Evolutionary conservation across 2,888 invertebrate genomes (phyloP).

Genomic region (Andricus curvator): DNA sequence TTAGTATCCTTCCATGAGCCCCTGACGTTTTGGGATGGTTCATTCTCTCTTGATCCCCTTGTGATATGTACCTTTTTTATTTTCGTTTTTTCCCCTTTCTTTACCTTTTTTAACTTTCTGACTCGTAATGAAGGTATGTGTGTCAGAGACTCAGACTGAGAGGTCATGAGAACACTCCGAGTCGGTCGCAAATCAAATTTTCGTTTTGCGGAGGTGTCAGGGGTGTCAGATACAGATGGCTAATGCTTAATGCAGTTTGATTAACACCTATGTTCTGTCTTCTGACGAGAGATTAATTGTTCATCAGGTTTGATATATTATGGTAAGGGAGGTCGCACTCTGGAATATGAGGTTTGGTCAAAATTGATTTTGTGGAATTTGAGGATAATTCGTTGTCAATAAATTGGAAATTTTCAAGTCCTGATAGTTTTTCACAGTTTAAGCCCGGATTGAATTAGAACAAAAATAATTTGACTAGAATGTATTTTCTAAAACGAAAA

Average conservation of each 20-base stretch:
- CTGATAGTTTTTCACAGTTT: no score
- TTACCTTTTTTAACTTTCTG: neutral
- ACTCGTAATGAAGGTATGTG: neutral
- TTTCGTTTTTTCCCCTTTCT: neutral
- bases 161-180: neutral
- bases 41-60: conserved; percentile 15
- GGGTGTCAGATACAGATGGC: neutral
- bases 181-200: conserved; percentile 22
- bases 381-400: neutral
- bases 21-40: neutral
- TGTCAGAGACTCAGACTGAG: neutral
- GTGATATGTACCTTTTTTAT: neutral
- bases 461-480: no score
- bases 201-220: neutral
- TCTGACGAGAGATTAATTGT: neutral
- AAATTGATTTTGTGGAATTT: neutral
- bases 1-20: conserved; percentile 1
- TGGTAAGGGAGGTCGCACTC: neutral
- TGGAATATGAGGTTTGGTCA: neutral
- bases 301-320: neutral
- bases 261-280: conserved; percentile 4
- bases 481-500: neutral
- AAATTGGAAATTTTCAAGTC: neutral
- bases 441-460: no score
- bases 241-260: conserved; percentile 1